These are phyloP conservation scores for Nasua narica DNA, from an alignment of 2,797 vertebrate genomes.

Conservation along the genomic window DNA sequence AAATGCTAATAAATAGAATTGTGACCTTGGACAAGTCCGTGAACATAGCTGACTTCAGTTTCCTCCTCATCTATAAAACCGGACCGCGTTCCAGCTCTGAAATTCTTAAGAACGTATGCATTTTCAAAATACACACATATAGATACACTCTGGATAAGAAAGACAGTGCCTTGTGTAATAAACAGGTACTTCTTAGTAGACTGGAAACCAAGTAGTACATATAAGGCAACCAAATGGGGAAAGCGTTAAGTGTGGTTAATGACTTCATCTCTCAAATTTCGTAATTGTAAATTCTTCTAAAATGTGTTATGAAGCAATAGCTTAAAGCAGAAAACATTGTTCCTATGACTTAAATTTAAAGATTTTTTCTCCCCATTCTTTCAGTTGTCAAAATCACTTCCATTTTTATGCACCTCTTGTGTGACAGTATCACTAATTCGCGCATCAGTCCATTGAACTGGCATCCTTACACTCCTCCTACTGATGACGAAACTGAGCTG, in stretches of 20 bases:
- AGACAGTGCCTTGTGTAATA: background rate
- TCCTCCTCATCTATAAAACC: background rate
- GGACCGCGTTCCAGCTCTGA: background rate
- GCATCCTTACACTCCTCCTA: background rate
- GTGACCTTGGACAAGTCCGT: background rate
- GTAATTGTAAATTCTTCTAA: background rate
- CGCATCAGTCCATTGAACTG: too few species aligned
- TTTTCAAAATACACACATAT: background rate
- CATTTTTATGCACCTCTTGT: background rate
- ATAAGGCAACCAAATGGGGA: background rate
- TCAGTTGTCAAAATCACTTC: background rate
- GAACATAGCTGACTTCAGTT: background rate
- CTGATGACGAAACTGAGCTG: background rate
- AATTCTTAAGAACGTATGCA: background rate
- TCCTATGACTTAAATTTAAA: background rate
- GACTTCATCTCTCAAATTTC: background rate
- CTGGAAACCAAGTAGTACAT: background rate
- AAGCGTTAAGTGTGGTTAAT: rapidly evolving
- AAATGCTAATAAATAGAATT: background rate
- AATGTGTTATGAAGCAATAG: background rate
- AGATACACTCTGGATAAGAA: background rate
- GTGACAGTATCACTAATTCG: background rate
- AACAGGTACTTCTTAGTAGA: background rate
- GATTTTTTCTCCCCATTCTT: background rate
- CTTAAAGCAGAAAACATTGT: background rate